Percentiles rank a stretch among this genome's conserved stretches.
Evolutionary conservation across 1,140 invertebrate genomes (phyloP).

Genomic region (Orussus abietinus): DNA sequence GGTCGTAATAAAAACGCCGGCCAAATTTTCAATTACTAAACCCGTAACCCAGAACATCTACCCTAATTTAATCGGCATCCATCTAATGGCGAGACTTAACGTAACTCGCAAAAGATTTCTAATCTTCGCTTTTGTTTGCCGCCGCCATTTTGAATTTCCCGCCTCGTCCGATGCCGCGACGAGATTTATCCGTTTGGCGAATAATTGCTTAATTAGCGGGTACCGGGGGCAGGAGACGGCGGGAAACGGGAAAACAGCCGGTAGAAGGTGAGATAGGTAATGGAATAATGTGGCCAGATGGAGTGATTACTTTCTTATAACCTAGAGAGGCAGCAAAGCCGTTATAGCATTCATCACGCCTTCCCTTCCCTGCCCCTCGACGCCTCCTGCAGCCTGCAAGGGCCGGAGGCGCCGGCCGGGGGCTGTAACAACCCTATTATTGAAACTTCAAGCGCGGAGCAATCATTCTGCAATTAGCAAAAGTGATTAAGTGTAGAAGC

Average conservation of each 20-base stretch:
- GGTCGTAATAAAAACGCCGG: not conserved
- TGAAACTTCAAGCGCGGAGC: conserved; percentile 41
- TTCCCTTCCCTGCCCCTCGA: not conserved
- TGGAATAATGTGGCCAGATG: conserved; percentile 32
- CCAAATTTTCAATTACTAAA: no score
- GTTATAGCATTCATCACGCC: conserved; percentile 34
- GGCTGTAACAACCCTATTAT: conserved; percentile 41
- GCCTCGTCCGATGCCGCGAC: no score
- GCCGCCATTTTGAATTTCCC: no score
- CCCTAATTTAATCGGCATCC: no score
- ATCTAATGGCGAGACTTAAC: no score
- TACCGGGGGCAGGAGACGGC: conserved; percentile 1
- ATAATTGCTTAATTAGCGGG: conserved; percentile 24
- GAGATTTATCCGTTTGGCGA: no score
- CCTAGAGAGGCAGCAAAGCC: conserved; percentile 23
- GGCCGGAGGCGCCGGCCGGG: not conserved
- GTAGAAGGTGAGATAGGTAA: conserved; percentile 19
- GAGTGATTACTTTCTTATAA: conserved; percentile 41
- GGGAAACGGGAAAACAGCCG: not conserved
- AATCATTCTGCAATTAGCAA: conserved; percentile 46
- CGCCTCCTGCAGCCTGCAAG: not conserved
- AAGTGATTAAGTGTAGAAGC: conserved; percentile 42
- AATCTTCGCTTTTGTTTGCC: no score
- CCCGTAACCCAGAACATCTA: no score
- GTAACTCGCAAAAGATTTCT: no score